These are phyloP conservation scores for Mungos mungo DNA, from an alignment of 2,113 vertebrate species.

Conservation along the genomic window DNA sequence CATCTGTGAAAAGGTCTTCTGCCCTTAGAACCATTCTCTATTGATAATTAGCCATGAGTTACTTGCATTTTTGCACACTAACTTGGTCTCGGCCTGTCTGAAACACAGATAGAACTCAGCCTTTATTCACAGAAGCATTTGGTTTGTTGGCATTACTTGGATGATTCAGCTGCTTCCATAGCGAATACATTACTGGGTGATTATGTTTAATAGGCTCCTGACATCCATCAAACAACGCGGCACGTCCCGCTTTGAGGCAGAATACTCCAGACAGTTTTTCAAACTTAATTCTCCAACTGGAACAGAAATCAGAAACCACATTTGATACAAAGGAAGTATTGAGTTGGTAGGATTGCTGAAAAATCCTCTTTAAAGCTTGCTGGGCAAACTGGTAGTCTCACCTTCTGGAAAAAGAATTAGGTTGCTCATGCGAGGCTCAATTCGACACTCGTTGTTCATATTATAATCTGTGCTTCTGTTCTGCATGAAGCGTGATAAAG, in stretches of 20 bases:
- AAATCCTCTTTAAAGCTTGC: conserved; percentile 43
- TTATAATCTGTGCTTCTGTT: background rate
- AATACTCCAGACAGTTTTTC: conserved; percentile 63
- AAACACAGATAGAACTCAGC: background rate
- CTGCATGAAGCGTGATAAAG: background rate
- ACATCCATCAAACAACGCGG: conserved; percentile 52
- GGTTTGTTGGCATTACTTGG: conserved; percentile 16
- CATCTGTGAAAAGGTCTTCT: background rate
- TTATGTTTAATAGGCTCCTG: conserved; percentile 55
- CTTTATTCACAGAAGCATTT: conserved; percentile 5
- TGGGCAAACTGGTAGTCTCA: conserved; percentile 43
- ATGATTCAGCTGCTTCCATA: conserved; percentile 2
- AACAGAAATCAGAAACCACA: conserved; percentile 67
- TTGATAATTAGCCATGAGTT: background rate
- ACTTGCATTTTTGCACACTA: background rate
- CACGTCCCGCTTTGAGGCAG: conserved; percentile 46
- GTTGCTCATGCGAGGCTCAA: conserved; percentile 45
- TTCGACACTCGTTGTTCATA: background rate
- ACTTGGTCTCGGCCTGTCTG: background rate
- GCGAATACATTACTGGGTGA: conserved; percentile 38
- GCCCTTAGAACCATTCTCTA: background rate
- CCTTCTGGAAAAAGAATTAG: conserved; percentile 62
- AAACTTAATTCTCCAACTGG: conserved; percentile 59
- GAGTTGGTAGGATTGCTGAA: conserved; percentile 52
- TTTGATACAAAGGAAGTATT: conserved; percentile 63